These are phyloP conservation scores for Podabrus alpinus DNA, from an alignment of 2,888 invertebrate species.

Conservation along the genomic window DNA sequence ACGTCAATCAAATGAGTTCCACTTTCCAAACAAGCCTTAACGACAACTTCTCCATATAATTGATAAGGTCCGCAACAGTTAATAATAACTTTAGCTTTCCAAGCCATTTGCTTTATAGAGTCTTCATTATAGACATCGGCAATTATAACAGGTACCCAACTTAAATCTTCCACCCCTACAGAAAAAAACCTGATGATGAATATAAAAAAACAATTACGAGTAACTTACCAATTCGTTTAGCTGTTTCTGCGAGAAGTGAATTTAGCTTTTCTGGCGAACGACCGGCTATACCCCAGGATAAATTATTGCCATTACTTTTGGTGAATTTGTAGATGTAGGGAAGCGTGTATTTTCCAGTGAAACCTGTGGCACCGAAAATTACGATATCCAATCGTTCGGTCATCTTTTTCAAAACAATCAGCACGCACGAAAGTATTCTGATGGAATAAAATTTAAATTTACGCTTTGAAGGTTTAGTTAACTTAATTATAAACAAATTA, in stretches of 20 bases:
- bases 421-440: neutral
- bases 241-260: constrained; percentile 43
- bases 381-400: constrained; percentile 71
- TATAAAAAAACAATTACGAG: too few species aligned
- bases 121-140: constrained; percentile 78
- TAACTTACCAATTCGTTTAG: constrained; percentile 55
- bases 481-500: too few species aligned
- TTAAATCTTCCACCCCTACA: constrained; percentile 62
- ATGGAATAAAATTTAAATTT: too few species aligned
- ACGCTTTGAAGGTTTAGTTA: too few species aligned
- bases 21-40: constrained; percentile 78
- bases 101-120: constrained; percentile 81
- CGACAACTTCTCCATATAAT: constrained; percentile 86
- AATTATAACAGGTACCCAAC: constrained; percentile 68
- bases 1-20: constrained; percentile 90
- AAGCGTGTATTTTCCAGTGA: constrained; percentile 76
- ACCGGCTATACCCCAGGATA: constrained; percentile 91
- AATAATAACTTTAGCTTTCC: constrained; percentile 71
- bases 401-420: constrained; percentile 35
- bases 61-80: constrained; percentile 81
- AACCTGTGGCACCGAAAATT: constrained; percentile 93
- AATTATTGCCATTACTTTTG: constrained; percentile 60
- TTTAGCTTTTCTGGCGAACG: constrained; percentile 61
- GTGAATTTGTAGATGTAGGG: constrained; percentile 2
- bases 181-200: neutral